These are phyloP conservation scores for Epizoanthus scotinus DNA, from an alignment of 92 coral and sea anemone genomes.

Conservation along the genomic window DNA sequence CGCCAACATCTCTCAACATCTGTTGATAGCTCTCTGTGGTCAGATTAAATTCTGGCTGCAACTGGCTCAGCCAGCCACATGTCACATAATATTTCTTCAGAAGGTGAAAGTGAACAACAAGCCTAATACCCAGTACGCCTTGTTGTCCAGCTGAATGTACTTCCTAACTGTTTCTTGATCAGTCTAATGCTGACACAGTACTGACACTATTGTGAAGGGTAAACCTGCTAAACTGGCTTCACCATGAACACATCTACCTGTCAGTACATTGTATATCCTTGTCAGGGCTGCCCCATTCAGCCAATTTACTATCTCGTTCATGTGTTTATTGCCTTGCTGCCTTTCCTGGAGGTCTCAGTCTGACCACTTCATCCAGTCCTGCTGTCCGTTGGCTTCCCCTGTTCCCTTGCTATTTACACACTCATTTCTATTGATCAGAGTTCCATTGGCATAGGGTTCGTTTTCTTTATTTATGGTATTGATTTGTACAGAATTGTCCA, in stretches of 20 bases:
- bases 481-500: too few species aligned
- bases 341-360: conserved; percentile 22
- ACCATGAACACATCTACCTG: conserved; percentile 43
- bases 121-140: conserved; percentile 7
- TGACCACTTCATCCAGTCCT: conserved; percentile 11
- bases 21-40: neutral
- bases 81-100: neutral
- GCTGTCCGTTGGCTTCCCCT: neutral
- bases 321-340: conserved; percentile 18
- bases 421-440: conserved; percentile 26
- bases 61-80: neutral
- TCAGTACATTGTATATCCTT: conserved; percentile 44
- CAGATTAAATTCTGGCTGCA: conserved; percentile 17
- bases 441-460: neutral
- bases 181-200: conserved; percentile 51
- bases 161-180: conserved; percentile 14
- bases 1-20: too few species aligned
- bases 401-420: conserved; percentile 8
- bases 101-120: conserved; percentile 27
- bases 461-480: too few species aligned
- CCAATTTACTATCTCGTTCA: conserved; percentile 37
- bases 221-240: conserved; percentile 50
- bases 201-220: conserved; percentile 34
- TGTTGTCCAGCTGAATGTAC: neutral
- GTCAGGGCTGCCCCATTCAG: conserved; percentile 38